These are phyloP conservation scores for Clostera curtula DNA, from an alignment of 2,888 invertebrate species.

Conservation along the genomic window DNA sequence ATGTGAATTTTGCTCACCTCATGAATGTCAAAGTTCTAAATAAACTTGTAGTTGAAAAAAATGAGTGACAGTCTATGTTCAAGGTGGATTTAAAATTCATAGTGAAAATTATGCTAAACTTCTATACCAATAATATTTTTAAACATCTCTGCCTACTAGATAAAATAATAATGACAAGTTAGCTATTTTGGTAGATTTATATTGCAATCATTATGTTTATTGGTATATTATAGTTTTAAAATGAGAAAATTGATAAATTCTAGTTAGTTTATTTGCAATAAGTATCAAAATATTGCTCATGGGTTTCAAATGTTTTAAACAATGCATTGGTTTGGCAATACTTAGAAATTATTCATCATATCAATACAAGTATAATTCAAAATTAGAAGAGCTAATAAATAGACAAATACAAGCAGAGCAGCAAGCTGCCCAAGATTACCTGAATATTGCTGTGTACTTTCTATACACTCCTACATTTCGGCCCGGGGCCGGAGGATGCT, in stretches of 20 bases:
- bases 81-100: constrained; percentile 3
- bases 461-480: constrained; percentile 28
- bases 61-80: too few relatives aligned
- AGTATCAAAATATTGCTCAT: too few relatives aligned
- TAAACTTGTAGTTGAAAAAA: too few relatives aligned
- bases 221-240: too few relatives aligned
- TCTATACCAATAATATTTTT: constrained; percentile 1
- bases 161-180: constrained; percentile 5
- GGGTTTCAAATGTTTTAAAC: too few relatives aligned
- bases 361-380: constrained; percentile 21
- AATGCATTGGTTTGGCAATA: too few relatives aligned
- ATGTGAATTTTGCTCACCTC: too few relatives aligned
- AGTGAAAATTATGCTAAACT: constrained; percentile 5
- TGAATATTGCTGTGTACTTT: constrained; percentile 33
- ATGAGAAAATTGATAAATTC: too few relatives aligned
- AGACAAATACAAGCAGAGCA: constrained; percentile 37
- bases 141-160: constrained; percentile 12
- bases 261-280: too few relatives aligned
- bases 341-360: constrained; percentile 7
- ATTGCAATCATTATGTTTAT: too few relatives aligned
- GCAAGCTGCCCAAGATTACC: constrained; percentile 35
- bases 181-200: too few relatives aligned
- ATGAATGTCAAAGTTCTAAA: too few relatives aligned
- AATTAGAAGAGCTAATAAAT: constrained; percentile 31
- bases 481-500: constrained; percentile 33